Conservation (phyloP, 2,888 invertebrate genomes). For the Venusia cambrica region DNA sequence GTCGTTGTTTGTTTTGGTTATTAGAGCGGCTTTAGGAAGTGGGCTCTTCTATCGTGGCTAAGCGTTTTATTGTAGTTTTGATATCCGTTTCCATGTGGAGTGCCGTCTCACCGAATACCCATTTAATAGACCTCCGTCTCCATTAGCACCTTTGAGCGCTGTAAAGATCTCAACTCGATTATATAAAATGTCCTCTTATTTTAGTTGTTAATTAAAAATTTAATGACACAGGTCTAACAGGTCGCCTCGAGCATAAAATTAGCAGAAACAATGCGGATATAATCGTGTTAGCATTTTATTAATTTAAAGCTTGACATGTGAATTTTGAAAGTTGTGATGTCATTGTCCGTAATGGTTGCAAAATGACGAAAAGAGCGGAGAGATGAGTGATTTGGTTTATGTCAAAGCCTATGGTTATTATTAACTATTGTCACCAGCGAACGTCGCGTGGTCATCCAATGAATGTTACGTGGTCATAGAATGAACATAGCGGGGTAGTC, state of each 20-base stretch:
- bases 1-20: constrained; percentile 78
- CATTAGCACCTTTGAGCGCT: constrained; percentile 55
- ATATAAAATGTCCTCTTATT: constrained; percentile 38
- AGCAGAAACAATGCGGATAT: constrained; percentile 64
- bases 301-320: constrained; percentile 57
- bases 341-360: constrained; percentile 34
- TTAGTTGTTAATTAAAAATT: constrained; percentile 63
- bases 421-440: too few species aligned
- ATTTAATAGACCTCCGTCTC: constrained; percentile 47
- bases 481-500: too few species aligned
- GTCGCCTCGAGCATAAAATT: constrained; percentile 57
- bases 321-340: constrained; percentile 62
- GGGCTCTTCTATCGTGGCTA: constrained; percentile 72
- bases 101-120: constrained; percentile 39
- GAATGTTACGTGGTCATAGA: too few species aligned
- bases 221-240: constrained; percentile 48
- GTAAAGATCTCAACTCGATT: constrained; percentile 18
- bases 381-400: constrained; percentile 20
- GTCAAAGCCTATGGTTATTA: too few species aligned
- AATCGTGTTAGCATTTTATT: constrained; percentile 68
- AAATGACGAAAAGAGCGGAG: constrained; percentile 20
- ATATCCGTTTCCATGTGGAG: constrained; percentile 65
- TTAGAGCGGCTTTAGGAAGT: constrained; percentile 77
- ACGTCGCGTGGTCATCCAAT: too few species aligned
- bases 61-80: constrained; percentile 77